Conservation (phyloP, 2,888 invertebrate genomes). For the Leucozona laternaria region DNA sequence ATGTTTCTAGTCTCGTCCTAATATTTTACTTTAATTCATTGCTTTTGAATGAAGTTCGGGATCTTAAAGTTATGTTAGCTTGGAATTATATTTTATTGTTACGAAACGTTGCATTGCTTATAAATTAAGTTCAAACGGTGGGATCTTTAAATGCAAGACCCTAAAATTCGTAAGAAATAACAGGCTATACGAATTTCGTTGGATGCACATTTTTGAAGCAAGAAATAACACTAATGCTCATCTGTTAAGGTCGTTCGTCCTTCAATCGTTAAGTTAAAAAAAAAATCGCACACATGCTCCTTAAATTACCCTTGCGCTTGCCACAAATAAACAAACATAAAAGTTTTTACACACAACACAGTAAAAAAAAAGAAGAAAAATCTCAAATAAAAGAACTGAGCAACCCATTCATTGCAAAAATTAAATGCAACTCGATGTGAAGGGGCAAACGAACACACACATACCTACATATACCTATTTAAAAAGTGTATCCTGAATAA, state of each 20-base stretch:
- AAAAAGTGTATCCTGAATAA: not conserved
- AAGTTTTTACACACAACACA: constrained; percentile 17
- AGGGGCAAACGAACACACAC: not conserved
- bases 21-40: too few species aligned
- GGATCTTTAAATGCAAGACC: too few species aligned
- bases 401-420: constrained; percentile 58
- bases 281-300: constrained; percentile 67
- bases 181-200: too few species aligned
- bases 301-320: constrained; percentile 60
- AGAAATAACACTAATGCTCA: constrained; percentile 57
- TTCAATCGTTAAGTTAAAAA: constrained; percentile 51
- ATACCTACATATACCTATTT: not conserved
- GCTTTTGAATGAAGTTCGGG: too few species aligned
- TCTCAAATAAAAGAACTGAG: constrained; percentile 12
- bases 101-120: too few species aligned
- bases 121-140: too few species aligned
- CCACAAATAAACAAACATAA: constrained; percentile 40
- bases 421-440: constrained; percentile 48
- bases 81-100: too few species aligned
- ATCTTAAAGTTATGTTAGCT: too few species aligned
- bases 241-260: constrained; percentile 70
- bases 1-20: too few species aligned
- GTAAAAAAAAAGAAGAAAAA: constrained; percentile 4
- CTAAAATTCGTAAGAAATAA: too few species aligned
- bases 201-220: too few species aligned